A percentile compares a stretch with the other conserved stretches of the same genome.
Conservation (phyloP, 2,888 invertebrate species). For the Herminia tarsipennalis region DNA sequence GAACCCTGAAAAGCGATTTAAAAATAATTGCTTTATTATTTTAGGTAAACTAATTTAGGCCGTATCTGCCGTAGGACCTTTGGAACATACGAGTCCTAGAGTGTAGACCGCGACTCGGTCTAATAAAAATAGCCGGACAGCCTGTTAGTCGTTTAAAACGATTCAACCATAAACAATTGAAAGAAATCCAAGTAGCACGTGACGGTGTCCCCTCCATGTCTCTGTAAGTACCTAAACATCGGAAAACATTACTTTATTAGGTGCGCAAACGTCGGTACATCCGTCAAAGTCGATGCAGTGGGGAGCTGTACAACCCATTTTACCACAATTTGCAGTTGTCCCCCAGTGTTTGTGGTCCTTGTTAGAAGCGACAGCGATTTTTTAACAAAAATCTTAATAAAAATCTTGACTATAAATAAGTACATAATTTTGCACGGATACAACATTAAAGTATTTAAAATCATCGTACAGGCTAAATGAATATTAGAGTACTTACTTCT, state of each 20-base stretch:
- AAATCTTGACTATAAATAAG: too few relatives aligned
- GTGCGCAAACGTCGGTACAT: conserved; percentile 74
- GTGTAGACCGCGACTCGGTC: too few relatives aligned
- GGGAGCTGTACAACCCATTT: conserved; percentile 73
- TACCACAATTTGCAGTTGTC: conserved; percentile 77
- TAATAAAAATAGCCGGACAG: too few relatives aligned
- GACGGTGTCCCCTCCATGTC: neutral
- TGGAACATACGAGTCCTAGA: too few relatives aligned
- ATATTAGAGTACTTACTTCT: too few relatives aligned
- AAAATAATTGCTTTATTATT: too few relatives aligned
- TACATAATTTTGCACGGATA: too few relatives aligned
- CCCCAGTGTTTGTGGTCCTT: conserved; percentile 43
- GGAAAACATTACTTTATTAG: conserved; percentile 80
- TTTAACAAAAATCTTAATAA: neutral
- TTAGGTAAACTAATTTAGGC: too few relatives aligned
- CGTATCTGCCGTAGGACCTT: too few relatives aligned
- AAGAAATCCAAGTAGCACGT: neutral
- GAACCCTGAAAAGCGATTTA: too few relatives aligned
- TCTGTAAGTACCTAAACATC: conserved; percentile 29
- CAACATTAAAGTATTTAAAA: too few relatives aligned
- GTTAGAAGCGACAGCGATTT: conserved; percentile 29
- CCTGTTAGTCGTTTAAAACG: neutral
- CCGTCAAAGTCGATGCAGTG: conserved; percentile 72
- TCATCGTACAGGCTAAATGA: too few relatives aligned
- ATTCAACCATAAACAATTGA: neutral